phyloP scores from a whole-genome alignment of 2,113 vertebrate species.

The Labrus mixtus region DNA sequence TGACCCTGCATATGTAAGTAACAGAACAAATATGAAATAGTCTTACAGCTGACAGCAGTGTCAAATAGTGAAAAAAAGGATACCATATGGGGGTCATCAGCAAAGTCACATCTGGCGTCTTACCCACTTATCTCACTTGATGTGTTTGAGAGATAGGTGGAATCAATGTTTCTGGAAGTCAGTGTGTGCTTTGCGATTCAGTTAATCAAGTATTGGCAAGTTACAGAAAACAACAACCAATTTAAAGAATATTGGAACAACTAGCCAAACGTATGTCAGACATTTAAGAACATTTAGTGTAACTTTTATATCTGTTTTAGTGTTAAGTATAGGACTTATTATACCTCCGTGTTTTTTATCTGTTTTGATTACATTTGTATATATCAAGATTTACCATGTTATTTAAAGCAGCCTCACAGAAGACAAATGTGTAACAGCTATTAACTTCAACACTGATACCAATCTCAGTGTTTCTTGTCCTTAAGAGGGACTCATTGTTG shows the following conservation, averaged over 20 bases:
- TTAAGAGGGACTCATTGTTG: conserved; percentile 23
- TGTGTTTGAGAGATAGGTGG: conserved; percentile 58
- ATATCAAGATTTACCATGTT: not conserved
- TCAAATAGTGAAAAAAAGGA: conserved; percentile 34
- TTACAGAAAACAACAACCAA: conserved; percentile 8
- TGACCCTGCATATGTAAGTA: no score
- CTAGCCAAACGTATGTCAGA: not conserved
- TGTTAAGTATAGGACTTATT: no score
- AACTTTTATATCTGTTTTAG: not conserved
- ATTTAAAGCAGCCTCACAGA: not conserved
- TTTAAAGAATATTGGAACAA: not conserved
- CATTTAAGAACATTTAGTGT: not conserved
- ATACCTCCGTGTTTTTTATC: not conserved
- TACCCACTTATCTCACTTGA: conserved; percentile 64
- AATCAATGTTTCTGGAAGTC: conserved; percentile 70
- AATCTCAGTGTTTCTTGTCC: conserved; percentile 10
- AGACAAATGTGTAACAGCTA: conserved; percentile 1
- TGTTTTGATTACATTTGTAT: not conserved
- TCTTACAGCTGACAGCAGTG: conserved; percentile 21
- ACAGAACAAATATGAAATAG: conserved; percentile 4
- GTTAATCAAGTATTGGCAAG: conserved; percentile 30
- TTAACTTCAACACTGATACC: conserved; percentile 8
- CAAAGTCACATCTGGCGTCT: conserved; percentile 58
- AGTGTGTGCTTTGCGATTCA: conserved; percentile 31
- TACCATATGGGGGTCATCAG: conserved; percentile 43